Evolutionary conservation across 2,888 invertebrate genomes (phyloP).

Genomic region (Cosmorhoe ocellata): DNA sequence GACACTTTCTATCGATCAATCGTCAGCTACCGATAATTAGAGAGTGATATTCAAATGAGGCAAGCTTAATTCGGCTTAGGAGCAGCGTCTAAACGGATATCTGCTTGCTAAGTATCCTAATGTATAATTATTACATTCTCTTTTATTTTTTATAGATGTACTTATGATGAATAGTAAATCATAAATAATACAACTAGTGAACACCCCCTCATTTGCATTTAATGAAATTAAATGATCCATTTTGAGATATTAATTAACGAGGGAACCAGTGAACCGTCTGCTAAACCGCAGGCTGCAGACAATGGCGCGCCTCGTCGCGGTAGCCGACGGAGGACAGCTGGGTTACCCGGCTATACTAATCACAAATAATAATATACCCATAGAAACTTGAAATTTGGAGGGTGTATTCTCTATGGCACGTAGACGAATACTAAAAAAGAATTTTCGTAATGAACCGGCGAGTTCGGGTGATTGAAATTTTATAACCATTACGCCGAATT

Average conservation of each 20-base stretch:
- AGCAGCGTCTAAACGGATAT: conserved; percentile 36
- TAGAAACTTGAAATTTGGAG: no score
- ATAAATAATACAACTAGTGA: conserved; percentile 58
- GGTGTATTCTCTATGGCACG: no score
- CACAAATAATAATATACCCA: no score
- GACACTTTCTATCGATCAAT: conserved; percentile 72
- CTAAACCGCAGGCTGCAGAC: conserved; percentile 50
- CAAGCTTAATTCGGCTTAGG: conserved; percentile 46
- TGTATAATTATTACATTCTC: conserved; percentile 11
- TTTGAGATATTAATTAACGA: conserved; percentile 81
- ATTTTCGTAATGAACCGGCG: no score
- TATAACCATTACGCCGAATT: no score
- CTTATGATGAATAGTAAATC: conserved; percentile 38
- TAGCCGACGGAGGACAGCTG: conserved; percentile 7
- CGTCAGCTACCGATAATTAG: conserved; percentile 77
- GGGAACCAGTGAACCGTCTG: conserved; percentile 75
- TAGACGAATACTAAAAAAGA: no score
- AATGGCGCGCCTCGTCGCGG: conserved; percentile 23
- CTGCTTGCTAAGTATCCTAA: conserved; percentile 21
- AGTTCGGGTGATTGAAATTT: no score
- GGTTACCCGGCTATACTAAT: background rate
- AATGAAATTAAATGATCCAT: conserved; percentile 82
- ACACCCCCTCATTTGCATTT: conserved; percentile 80
- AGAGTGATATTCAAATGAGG: conserved; percentile 62
- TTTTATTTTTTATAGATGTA: conserved; percentile 20